Conservation (phyloP, 2,888 invertebrate genomes). For the Tinea pellionella region DNA sequence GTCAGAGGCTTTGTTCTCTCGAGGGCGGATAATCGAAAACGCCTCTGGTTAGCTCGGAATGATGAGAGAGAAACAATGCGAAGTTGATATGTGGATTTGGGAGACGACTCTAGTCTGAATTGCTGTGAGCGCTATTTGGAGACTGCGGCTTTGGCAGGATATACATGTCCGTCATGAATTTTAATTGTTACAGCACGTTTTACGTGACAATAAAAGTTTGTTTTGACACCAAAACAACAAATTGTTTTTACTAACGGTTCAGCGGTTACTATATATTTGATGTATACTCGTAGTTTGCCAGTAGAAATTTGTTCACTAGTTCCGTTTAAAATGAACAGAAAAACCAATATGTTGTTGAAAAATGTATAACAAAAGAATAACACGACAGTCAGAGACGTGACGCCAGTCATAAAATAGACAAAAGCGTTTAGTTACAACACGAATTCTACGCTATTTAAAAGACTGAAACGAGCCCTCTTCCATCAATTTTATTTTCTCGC, state of each 20-base stretch:
- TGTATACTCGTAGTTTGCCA: not conserved
- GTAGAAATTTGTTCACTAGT: not conserved
- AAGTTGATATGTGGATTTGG: constrained; percentile 66
- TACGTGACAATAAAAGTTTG: not conserved
- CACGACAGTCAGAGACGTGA: constrained; percentile 38
- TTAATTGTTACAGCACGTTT: constrained; percentile 11
- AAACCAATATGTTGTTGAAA: constrained; percentile 50
- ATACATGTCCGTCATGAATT: constrained; percentile 23
- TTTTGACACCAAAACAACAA: constrained; percentile 8
- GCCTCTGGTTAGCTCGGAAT: constrained; percentile 62
- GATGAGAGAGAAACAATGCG: constrained; percentile 63
- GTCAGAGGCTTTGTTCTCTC: constrained; percentile 64
- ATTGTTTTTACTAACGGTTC: constrained; percentile 9
- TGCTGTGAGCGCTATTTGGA: constrained; percentile 65
- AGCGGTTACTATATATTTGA: not conserved
- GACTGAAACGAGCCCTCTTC: constrained; percentile 53
- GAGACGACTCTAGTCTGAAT: constrained; percentile 65
- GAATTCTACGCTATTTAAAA: constrained; percentile 58
- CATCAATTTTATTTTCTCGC: constrained; percentile 69
- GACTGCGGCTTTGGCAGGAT: constrained; percentile 57
- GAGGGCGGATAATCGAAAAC: constrained; percentile 66
- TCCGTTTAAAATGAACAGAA: constrained; percentile 22
- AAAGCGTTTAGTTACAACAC: constrained; percentile 60
- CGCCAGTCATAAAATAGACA: constrained; percentile 62
- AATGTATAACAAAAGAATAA: constrained; percentile 35